A percentile compares a stretch with the other conserved stretches of the same genome.
Conservation (phyloP, 2,113 vertebrate species). For the Vidua macroura region DNA sequence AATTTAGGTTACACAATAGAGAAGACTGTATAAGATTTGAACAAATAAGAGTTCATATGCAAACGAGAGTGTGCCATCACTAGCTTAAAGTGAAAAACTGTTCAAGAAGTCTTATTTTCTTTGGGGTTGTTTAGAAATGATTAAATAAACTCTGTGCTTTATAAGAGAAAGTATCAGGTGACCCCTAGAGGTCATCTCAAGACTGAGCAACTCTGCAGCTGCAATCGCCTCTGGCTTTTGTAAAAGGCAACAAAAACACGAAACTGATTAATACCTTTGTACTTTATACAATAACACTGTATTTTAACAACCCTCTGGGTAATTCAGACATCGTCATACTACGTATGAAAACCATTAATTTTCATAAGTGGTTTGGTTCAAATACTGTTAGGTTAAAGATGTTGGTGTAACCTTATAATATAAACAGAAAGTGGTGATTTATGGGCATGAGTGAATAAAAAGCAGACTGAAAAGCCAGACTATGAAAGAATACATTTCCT, state of each 20-base stretch:
- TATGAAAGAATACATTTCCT: not conserved
- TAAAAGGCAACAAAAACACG: not conserved
- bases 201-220: not conserved
- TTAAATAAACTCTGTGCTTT: not conserved
- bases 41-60: not conserved
- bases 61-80: not conserved
- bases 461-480: not conserved
- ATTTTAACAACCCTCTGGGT: not conserved
- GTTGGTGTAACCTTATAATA: not conserved
- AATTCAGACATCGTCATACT: not conserved
- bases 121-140: not conserved
- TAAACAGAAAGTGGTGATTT: not conserved
- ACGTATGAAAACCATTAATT: not conserved
- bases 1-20: constrained; percentile 16
- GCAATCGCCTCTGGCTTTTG: not conserved
- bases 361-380: constrained; percentile 10
- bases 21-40: not conserved
- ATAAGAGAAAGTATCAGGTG: not conserved
- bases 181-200: constrained; percentile 41
- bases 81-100: not conserved
- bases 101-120: not conserved
- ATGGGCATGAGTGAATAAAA: not conserved
- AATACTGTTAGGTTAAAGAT: not conserved
- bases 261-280: not conserved
- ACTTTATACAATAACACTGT: not conserved